These are phyloP conservation scores for Pontoporia blainvillei DNA, from an alignment of 2,113 vertebrate species.

Conservation along the genomic window DNA sequence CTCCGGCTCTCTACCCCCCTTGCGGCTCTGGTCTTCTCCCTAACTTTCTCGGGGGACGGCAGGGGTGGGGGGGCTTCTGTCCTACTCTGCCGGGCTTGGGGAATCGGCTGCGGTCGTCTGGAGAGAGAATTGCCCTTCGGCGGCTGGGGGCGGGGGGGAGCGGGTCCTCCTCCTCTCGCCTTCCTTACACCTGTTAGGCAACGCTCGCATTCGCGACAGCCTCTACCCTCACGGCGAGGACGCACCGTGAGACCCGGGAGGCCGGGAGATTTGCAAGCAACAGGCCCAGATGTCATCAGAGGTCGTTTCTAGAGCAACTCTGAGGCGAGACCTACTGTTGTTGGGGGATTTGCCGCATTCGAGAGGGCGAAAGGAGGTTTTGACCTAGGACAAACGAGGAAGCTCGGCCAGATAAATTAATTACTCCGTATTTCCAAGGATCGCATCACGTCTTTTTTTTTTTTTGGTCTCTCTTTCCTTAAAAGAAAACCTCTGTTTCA, in stretches of 20 bases:
- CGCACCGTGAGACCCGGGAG: background rate
- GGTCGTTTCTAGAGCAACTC: background rate
- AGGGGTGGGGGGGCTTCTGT: background rate
- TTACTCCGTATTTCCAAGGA: background rate
- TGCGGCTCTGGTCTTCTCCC: background rate
- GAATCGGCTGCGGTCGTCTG: background rate
- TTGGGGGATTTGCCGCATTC: background rate
- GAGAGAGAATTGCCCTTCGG: background rate
- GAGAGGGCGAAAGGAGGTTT: background rate
- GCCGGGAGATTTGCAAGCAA: background rate
- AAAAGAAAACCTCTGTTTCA: background rate
- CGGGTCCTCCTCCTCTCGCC: background rate
- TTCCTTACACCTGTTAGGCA: constrained; percentile 49
- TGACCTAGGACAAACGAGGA: background rate
- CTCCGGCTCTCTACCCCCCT: background rate
- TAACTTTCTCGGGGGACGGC: background rate
- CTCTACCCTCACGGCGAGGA: background rate
- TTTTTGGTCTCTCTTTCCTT: background rate
- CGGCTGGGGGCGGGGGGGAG: background rate
- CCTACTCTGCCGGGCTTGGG: background rate
- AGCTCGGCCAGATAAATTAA: background rate
- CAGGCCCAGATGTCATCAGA: background rate
- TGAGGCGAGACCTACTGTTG: background rate
- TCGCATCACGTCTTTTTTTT: background rate
- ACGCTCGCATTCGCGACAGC: background rate